A percentile compares a stretch with the other conserved stretches of the same genome.
These are phyloP conservation scores for Odiellus spinosus DNA, from an alignment of 2,888 invertebrate species.

Conservation along the genomic window DNA sequence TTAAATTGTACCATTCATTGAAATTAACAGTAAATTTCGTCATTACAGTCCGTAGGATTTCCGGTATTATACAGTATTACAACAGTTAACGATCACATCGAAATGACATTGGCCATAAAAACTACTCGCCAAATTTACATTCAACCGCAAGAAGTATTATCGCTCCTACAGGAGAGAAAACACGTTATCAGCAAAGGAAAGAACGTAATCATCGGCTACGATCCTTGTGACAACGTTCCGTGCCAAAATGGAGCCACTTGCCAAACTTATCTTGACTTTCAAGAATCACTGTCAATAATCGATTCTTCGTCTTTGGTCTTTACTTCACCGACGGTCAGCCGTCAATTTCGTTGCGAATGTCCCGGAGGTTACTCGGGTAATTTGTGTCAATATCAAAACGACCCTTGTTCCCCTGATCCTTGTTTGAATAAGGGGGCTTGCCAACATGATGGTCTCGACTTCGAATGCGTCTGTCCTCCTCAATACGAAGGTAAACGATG, in stretches of 20 bases:
- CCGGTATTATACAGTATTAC: conserved; percentile 16
- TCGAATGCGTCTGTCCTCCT: conserved; percentile 61
- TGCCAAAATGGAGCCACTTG: conserved; percentile 36
- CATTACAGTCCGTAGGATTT: conserved; percentile 9
- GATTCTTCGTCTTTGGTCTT: conserved; percentile 67
- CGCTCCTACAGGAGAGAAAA: conserved; percentile 6
- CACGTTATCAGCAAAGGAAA: conserved; percentile 9
- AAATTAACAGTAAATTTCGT: too few species aligned
- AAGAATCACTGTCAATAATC: conserved; percentile 48
- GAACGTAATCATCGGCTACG: conserved; percentile 21
- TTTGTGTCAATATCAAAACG: conserved; percentile 67
- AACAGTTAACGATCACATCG: conserved; percentile 11
- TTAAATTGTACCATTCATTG: too few species aligned
- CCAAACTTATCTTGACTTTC: conserved; percentile 25
- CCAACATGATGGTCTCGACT: conserved; percentile 63
- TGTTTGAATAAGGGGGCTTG: conserved; percentile 73
- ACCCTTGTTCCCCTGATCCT: conserved; percentile 78
- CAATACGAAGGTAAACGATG: conserved; percentile 66
- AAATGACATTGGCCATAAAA: conserved; percentile 13
- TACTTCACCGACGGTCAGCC: conserved; percentile 60
- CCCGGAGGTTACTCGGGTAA: conserved; percentile 66
- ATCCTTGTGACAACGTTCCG: conserved; percentile 39
- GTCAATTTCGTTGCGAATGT: conserved; percentile 64
- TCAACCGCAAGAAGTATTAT: conserved; percentile 8
- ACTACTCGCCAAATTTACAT: conserved; percentile 7